Conservation (phyloP, 2,797 vertebrate species). For the Micrastur ruficollis region DNA sequence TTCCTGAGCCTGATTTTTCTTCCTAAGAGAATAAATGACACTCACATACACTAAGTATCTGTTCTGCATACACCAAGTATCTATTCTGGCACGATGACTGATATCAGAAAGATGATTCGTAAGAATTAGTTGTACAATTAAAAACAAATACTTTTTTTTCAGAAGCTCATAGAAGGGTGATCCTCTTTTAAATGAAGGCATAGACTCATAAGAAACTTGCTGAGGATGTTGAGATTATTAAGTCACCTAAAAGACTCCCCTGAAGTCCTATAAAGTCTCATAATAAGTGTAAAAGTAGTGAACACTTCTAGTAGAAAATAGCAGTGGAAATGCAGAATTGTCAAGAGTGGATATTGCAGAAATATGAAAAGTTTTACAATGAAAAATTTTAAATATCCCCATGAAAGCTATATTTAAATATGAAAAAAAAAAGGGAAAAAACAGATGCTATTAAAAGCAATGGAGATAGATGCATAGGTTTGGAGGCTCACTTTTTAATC, state of each 20-base stretch:
- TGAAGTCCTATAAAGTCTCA: not conserved
- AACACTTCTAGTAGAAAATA: not conserved
- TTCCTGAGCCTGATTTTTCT: not conserved
- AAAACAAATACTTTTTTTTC: not conserved
- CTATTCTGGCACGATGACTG: not conserved
- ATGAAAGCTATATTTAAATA: not conserved
- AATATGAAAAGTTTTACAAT: not conserved
- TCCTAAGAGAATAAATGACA: not conserved
- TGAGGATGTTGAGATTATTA: not conserved
- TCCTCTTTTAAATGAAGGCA: not conserved
- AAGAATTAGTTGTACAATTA: not conserved
- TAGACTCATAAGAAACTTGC: not conserved
- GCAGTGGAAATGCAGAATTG: not conserved
- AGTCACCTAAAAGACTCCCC: not conserved
- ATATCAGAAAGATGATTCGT: not conserved
- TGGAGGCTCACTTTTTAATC: not conserved
- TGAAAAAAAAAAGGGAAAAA: not conserved
- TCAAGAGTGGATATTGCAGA: not conserved
- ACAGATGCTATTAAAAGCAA: not conserved
- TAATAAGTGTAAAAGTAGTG: not conserved
- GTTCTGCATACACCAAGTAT: not conserved
- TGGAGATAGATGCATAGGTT: not conserved
- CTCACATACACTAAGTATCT: not conserved
- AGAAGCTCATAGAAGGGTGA: not conserved
- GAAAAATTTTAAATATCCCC: not conserved